phyloP scores from a whole-genome alignment of 2,888 invertebrate species.

The Stenolophus ochropezus region DNA sequence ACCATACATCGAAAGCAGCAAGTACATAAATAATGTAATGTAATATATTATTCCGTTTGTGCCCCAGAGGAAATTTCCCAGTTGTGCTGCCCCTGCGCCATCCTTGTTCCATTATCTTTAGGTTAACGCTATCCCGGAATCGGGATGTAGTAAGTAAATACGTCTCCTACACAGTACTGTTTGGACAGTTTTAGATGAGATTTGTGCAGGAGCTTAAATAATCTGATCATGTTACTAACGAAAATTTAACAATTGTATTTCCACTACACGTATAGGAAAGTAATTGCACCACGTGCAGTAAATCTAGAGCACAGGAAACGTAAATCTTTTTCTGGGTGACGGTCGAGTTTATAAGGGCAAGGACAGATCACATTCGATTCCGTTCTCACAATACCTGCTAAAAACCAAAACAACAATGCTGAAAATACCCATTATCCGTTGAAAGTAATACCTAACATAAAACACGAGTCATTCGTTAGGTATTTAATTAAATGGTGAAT shows the following conservation, averaged over 20 bases:
- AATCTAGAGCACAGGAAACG: neutral
- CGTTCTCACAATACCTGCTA: neutral
- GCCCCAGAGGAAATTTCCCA: neutral
- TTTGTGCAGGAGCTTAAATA: conserved; percentile 12
- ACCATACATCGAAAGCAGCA: too few relatives aligned
- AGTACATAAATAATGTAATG: neutral
- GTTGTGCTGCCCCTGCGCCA: neutral
- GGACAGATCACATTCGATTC: neutral
- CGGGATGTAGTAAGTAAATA: conserved; percentile 19
- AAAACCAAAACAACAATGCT: neutral
- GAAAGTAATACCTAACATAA: too few relatives aligned
- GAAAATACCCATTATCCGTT: neutral
- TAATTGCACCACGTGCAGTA: neutral
- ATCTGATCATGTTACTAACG: conserved; percentile 10
- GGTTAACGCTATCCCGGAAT: neutral
- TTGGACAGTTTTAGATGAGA: conserved; percentile 34
- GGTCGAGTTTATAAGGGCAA: neutral
- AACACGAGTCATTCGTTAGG: too few relatives aligned
- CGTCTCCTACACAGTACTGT: neutral
- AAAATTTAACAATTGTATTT: neutral
- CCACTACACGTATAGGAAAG: neutral
- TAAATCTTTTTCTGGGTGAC: neutral
- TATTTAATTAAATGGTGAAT: too few relatives aligned
- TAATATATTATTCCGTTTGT: neutral
- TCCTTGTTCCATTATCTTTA: neutral